Evolutionary conservation across 2,797 vertebrate genomes (phyloP).

Genomic region (Glossophaga mutica): DNA sequence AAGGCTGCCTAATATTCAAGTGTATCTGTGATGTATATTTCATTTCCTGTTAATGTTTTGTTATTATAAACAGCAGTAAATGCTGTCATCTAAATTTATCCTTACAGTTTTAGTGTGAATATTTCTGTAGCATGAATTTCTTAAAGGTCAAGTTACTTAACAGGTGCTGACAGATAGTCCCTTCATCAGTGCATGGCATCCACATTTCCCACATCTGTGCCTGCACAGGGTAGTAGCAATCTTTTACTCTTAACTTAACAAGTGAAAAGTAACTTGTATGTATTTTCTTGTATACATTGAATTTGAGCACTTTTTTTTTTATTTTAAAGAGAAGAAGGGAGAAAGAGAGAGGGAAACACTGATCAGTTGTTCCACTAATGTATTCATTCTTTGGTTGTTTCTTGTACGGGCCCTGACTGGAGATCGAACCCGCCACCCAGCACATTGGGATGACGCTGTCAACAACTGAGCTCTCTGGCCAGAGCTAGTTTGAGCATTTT

Average conservation of each 20-base stretch:
- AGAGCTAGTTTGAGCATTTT: too few species aligned
- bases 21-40: not conserved
- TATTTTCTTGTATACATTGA: not conserved
- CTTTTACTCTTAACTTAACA: not conserved
- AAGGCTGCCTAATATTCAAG: not conserved
- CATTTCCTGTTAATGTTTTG: not conserved
- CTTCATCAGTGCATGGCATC: not conserved
- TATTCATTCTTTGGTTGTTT: too few species aligned
- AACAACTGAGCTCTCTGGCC: too few species aligned
- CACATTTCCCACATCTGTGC: not conserved
- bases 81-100: not conserved
- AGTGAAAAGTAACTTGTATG: not conserved
- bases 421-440: too few species aligned
- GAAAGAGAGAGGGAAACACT: too few species aligned
- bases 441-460: too few species aligned
- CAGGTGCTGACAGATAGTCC: not conserved
- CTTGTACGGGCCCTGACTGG: too few species aligned
- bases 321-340: too few species aligned
- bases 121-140: not conserved
- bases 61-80: not conserved
- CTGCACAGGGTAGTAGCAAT: not conserved
- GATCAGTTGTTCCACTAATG: too few species aligned
- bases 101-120: not conserved
- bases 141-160: not conserved
- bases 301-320: not conserved